Evolutionary conservation across 2,113 vertebrate species (phyloP).

Genomic region (Cebus imitator): DNA sequence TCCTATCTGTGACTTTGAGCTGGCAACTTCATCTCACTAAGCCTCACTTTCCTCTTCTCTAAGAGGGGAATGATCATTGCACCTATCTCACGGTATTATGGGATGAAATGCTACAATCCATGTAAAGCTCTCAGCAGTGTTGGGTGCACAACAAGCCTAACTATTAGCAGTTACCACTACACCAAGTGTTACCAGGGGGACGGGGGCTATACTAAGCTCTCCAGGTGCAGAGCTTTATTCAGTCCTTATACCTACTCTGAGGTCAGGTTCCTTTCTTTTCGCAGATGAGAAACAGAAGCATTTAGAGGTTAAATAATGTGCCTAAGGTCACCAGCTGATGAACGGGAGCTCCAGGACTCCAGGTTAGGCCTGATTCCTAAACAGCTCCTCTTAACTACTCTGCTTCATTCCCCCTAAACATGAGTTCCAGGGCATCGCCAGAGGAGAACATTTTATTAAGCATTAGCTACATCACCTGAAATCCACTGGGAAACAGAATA

Average conservation of each 20-base stretch:
- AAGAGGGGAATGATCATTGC: neutral
- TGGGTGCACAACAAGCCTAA: accelerated
- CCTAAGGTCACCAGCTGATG: neutral
- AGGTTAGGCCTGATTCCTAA: neutral
- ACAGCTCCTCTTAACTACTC: neutral
- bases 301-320: neutral
- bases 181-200: accelerated
- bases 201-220: neutral
- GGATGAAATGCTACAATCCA: accelerated
- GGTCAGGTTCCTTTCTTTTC: neutral
- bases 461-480: neutral
- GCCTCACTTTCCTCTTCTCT: neutral
- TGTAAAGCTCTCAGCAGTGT: accelerated
- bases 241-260: neutral
- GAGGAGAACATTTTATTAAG: neutral
- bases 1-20: neutral
- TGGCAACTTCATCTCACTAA: too few species aligned
- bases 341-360: neutral
- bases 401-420: neutral
- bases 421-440: neutral
- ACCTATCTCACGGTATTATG: accelerated
- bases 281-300: neutral
- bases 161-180: accelerated
- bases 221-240: neutral
- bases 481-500: neutral